phyloP scores from a whole-genome alignment of 2,797 vertebrate genomes.

The Phoxinus dragarum region DNA sequence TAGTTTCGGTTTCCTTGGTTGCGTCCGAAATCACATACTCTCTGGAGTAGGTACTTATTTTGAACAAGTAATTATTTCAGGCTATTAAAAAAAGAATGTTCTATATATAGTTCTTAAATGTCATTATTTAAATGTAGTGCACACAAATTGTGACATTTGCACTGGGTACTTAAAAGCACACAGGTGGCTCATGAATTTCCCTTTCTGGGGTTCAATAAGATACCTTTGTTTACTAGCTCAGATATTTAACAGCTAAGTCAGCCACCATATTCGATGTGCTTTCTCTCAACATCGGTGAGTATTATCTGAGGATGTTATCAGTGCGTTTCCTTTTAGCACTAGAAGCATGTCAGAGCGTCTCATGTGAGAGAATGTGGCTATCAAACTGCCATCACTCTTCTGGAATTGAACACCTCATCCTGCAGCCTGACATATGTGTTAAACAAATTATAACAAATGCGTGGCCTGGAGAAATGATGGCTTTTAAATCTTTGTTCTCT shows the following conservation, averaged over 20 bases:
- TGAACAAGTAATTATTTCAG: no score
- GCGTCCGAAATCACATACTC: no score
- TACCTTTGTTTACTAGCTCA: background rate
- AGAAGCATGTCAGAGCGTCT: conserved; percentile 37
- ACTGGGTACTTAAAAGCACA: background rate
- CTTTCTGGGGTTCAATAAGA: background rate
- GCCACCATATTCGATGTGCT: background rate
- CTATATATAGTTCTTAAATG: no score
- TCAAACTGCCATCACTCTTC: conserved; percentile 55
- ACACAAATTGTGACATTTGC: no score
- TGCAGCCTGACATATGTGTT: conserved; percentile 53
- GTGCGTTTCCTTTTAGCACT: conserved; percentile 52
- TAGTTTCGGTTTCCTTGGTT: background rate
- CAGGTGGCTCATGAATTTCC: background rate
- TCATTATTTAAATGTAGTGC: no score
- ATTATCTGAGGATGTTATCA: conserved; percentile 11
- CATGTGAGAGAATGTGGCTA: conserved; percentile 45
- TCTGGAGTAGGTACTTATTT: no score
- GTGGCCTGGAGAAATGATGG: conserved; percentile 54
- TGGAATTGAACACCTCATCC: conserved; percentile 36
- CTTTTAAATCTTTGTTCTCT: conserved; percentile 64
- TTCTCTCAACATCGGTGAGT: background rate
- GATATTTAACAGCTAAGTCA: background rate
- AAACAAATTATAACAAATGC: conserved; percentile 66
- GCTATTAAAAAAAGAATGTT: no score